Percentiles rank a stretch among this genome's conserved stretches.
Evolutionary conservation across 2,113 vertebrate genomes (phyloP).

Genomic region (Chlorodrepanis virens): DNA sequence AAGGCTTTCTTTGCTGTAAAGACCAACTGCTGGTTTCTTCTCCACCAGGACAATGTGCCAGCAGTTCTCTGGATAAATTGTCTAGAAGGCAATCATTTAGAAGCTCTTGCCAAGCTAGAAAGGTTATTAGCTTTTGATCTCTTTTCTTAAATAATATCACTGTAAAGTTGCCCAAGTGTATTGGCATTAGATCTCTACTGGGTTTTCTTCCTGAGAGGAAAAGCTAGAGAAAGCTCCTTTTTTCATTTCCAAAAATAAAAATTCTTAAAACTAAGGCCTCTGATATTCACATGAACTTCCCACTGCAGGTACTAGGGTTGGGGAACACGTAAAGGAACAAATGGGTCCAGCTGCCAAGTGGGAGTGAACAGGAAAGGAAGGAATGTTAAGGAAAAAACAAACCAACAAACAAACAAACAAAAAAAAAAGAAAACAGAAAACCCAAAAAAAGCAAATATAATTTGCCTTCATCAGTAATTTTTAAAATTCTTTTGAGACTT

Average conservation of each 20-base stretch:
- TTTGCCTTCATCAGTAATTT: background rate
- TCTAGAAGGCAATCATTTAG: slow-evolving; percentile 58
- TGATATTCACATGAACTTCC: background rate
- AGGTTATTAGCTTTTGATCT: slow-evolving; percentile 54
- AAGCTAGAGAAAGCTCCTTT: background rate
- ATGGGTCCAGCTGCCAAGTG: background rate
- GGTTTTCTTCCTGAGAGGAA: background rate
- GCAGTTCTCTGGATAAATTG: slow-evolving; percentile 50
- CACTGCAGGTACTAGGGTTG: background rate
- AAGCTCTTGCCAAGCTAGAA: slow-evolving; percentile 18
- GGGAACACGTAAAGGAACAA: background rate
- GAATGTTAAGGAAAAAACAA: background rate
- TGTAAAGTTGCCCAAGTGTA: background rate
- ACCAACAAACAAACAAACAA: too few species aligned
- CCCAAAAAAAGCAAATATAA: rapidly evolving
- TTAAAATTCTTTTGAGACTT: background rate
- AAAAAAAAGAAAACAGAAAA: background rate
- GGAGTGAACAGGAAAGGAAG: background rate
- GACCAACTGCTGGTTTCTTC: slow-evolving; percentile 44
- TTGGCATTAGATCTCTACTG: background rate
- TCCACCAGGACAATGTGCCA: slow-evolving; percentile 21
- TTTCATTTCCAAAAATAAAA: background rate
- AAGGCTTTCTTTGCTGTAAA: slow-evolving; percentile 43
- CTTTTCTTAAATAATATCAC: slow-evolving; percentile 16
- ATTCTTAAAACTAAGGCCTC: background rate